A percentile compares a stretch with the other conserved stretches of the same genome.
Conservation (phyloP, 1,140 invertebrate genomes). For the Grapholita molesta region DNA sequence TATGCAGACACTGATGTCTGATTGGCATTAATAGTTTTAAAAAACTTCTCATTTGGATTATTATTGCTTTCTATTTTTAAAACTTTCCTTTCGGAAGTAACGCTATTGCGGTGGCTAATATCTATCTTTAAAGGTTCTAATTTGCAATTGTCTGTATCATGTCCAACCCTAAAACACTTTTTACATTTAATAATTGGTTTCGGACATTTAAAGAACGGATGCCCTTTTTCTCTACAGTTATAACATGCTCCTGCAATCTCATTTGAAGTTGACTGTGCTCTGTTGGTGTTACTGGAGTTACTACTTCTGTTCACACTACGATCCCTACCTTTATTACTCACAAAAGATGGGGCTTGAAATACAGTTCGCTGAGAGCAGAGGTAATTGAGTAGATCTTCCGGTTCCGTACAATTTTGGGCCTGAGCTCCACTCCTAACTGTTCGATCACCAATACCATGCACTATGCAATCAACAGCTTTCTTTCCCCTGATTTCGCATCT, state of each 20-base stretch:
- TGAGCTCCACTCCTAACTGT: background rate
- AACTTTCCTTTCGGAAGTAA: background rate
- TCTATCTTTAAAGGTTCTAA: background rate
- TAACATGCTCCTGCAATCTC: background rate
- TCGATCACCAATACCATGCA: background rate
- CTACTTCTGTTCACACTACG: background rate
- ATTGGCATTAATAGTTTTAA: background rate
- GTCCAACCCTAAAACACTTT: background rate
- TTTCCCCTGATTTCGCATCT: background rate
- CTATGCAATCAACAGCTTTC: conserved; percentile 15
- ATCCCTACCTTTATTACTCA: background rate
- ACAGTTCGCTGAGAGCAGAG: background rate
- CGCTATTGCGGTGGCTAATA: background rate
- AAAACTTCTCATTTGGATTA: background rate
- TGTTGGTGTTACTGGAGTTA: background rate
- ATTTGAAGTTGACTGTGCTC: background rate
- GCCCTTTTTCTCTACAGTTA: background rate
- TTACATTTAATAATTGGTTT: background rate
- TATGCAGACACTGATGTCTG: background rate
- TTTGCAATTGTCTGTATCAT: background rate
- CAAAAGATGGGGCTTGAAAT: background rate
- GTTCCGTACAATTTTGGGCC: background rate
- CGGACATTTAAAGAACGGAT: background rate
- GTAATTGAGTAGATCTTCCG: background rate
- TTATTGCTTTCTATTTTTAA: background rate